Percentiles rank a stretch among this genome's conserved stretches.
phyloP scores from a whole-genome alignment of 2,888 invertebrate genomes.

The Carpatolechia fugitivella region DNA sequence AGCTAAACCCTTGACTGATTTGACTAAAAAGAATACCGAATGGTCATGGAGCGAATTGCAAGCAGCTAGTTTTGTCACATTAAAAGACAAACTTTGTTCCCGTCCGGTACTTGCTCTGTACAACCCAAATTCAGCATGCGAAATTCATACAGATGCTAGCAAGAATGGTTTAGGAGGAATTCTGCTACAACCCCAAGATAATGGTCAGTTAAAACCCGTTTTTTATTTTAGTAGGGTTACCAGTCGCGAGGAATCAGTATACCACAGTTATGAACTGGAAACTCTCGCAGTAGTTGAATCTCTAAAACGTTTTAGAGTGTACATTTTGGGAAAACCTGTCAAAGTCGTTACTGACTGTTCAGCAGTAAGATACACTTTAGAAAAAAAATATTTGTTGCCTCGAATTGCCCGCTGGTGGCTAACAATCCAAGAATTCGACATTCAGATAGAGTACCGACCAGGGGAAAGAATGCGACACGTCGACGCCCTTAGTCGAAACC shows the following conservation, averaged over 20 bases:
- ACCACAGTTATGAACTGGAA: conserved; percentile 43
- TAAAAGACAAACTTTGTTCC: conserved; percentile 22
- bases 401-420: conserved; percentile 22
- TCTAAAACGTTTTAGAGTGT: conserved; percentile 17
- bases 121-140: conserved; percentile 17
- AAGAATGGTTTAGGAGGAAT: conserved; percentile 31
- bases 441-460: conserved; percentile 1
- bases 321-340: not conserved
- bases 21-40: conserved; percentile 26
- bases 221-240: conserved; percentile 35
- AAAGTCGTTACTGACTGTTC: conserved; percentile 3
- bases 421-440: conserved; percentile 13
- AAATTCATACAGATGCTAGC: conserved; percentile 33
- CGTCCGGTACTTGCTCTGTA: conserved; percentile 32
- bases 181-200: conserved; percentile 25
- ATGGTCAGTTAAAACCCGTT: conserved; percentile 27
- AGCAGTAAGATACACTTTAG: not conserved
- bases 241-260: conserved; percentile 28
- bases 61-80: conserved; percentile 17
- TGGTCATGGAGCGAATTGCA: conserved; percentile 26
- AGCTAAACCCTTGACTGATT: conserved; percentile 25
- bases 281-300: conserved; percentile 38
- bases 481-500: conserved; percentile 19
- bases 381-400: conserved; percentile 1
- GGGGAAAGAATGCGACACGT: conserved; percentile 2